Evolutionary conservation across 2,113 vertebrate species (phyloP).

Genomic region (Numenius arquata): DNA sequence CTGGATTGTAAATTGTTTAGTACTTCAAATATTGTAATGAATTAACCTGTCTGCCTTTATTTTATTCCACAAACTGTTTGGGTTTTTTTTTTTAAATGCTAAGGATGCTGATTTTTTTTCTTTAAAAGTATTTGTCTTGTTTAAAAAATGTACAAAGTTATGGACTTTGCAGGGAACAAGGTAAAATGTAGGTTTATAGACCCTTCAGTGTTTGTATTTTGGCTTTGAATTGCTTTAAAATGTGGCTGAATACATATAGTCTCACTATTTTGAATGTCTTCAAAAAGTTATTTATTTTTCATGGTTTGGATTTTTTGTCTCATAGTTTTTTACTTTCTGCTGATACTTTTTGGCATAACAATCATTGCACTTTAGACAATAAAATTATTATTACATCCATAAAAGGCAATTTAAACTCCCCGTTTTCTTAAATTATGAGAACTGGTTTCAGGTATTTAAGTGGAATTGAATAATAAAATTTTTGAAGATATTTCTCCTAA

Average conservation of each 20-base stretch:
- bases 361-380: conserved; percentile 1
- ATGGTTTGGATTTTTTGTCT: background rate
- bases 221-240: background rate
- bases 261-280: background rate
- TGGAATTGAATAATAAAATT: conserved; percentile 37
- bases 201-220: background rate
- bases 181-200: background rate
- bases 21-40: background rate
- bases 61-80: background rate
- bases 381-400: background rate
- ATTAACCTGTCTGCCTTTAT: background rate
- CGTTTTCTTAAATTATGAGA: background rate
- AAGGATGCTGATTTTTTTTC: background rate
- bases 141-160: background rate
- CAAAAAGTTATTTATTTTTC: background rate
- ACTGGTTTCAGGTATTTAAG: conserved; percentile 9
- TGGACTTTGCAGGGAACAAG: background rate
- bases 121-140: background rate
- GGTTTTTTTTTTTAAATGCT: background rate
- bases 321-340: background rate
- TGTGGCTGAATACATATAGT: background rate
- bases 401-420: conserved; percentile 1
- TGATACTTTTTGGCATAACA: background rate
- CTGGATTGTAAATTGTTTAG: no score
- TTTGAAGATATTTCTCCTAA: background rate